phyloP scores from a whole-genome alignment of 2,797 vertebrate genomes.

The Poliocrania exsul region DNA sequence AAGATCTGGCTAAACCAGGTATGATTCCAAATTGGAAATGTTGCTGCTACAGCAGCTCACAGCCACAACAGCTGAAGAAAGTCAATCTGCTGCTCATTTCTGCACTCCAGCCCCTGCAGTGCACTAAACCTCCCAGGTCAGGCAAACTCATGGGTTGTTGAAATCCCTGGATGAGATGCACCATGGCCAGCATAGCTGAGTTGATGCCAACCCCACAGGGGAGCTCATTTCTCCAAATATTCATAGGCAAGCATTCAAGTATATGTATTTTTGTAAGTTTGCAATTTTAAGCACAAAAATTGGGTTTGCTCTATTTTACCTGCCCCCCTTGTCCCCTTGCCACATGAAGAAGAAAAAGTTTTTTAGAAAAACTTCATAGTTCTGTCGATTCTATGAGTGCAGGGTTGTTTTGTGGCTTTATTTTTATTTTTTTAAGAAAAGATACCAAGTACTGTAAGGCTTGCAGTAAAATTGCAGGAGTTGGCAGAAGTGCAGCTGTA shows the following conservation, averaged over 20 bases:
- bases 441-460: background rate
- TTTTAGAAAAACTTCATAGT: background rate
- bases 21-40: background rate
- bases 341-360: background rate
- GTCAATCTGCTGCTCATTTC: background rate
- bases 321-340: background rate
- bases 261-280: background rate
- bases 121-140: background rate
- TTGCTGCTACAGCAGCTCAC: background rate
- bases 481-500: background rate
- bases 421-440: background rate
- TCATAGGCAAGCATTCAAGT: background rate
- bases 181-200: accelerated
- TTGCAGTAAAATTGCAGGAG: background rate
- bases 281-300: background rate
- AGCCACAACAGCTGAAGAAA: background rate
- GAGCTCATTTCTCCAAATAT: background rate
- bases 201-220: background rate
- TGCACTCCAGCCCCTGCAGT: background rate
- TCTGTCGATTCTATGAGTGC: accelerated
- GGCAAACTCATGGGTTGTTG: accelerated
- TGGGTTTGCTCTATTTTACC: background rate
- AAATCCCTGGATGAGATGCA: background rate
- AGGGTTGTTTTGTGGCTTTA: background rate
- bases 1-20: background rate